A percentile compares a stretch with the other conserved stretches of the same genome.
phyloP scores from a whole-genome alignment of 92 coral and sea anemone genomes.

The Parazoanthus atlanticus region DNA sequence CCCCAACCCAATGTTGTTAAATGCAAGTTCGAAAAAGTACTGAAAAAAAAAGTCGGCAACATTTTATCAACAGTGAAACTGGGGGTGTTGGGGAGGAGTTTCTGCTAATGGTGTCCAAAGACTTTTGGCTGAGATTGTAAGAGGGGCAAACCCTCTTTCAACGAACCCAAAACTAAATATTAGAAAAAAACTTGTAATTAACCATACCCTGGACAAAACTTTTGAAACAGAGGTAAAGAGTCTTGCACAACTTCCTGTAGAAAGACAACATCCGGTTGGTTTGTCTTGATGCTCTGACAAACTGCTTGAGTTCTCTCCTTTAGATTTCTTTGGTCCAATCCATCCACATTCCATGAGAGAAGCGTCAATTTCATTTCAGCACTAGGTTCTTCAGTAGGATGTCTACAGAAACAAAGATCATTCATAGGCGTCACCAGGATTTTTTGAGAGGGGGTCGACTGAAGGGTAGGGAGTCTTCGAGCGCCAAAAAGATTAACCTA shows the following conservation, averaged over 20 bases:
- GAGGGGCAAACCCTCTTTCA: too few relatives aligned
- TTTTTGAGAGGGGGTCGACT: too few relatives aligned
- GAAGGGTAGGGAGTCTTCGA: too few relatives aligned
- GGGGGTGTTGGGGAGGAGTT: too few relatives aligned
- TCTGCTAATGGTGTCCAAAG: too few relatives aligned
- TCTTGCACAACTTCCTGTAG: constrained; percentile 86
- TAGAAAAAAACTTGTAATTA: not conserved
- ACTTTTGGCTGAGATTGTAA: too few relatives aligned
- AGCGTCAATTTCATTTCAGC: constrained; percentile 54
- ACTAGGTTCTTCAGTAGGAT: not conserved
- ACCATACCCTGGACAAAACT: constrained; percentile 72
- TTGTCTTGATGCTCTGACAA: constrained; percentile 56
- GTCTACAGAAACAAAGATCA: not conserved
- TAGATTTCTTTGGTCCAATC: constrained; percentile 68
- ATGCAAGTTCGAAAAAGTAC: too few relatives aligned
- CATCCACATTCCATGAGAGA: constrained; percentile 96
- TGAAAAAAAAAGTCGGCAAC: too few relatives aligned
- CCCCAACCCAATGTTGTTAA: too few relatives aligned
- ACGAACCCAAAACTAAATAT: not conserved
- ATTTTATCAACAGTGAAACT: too few relatives aligned
- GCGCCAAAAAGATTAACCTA: too few relatives aligned
- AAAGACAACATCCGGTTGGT: constrained; percentile 85
- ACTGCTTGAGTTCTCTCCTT: constrained; percentile 79
- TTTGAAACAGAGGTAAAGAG: constrained; percentile 60
- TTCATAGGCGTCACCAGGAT: too few relatives aligned